Conservation (phyloP, 1,140 invertebrate genomes). For the Fopius arisanus region DNA sequence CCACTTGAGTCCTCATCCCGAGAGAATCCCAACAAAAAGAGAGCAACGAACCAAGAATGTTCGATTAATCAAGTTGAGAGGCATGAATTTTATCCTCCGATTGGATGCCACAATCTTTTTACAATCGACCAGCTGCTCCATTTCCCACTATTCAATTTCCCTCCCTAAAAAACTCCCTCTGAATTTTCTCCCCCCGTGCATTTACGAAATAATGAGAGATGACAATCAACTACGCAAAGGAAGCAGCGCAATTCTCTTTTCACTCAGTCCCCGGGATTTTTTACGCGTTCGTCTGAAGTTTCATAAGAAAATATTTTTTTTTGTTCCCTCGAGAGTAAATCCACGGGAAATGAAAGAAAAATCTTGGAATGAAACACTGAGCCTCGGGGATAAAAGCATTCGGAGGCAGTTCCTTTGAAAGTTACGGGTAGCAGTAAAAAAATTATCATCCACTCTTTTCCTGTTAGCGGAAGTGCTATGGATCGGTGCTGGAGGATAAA, state of each 20-base stretch:
- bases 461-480: neutral
- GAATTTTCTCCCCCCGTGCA: neutral
- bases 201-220: neutral
- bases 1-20: neutral
- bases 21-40: neutral
- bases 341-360: neutral
- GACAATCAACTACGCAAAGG: neutral
- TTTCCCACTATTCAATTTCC: neutral
- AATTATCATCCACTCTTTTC: conserved; percentile 1
- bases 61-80: neutral
- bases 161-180: too few relatives aligned
- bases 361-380: neutral
- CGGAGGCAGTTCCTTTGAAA: neutral
- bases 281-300: neutral
- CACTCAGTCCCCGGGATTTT: neutral
- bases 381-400: neutral
- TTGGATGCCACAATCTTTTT: conserved; percentile 3
- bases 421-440: neutral
- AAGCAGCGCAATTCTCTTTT: neutral
- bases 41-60: neutral
- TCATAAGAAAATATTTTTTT: neutral
- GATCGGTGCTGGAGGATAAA: neutral
- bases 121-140: neutral
- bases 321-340: neutral
- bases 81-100: neutral